Base-by-base conservation (phyloP, 2,113 vertebrate genomes). In the Rhynchomys soricoides region DNA sequence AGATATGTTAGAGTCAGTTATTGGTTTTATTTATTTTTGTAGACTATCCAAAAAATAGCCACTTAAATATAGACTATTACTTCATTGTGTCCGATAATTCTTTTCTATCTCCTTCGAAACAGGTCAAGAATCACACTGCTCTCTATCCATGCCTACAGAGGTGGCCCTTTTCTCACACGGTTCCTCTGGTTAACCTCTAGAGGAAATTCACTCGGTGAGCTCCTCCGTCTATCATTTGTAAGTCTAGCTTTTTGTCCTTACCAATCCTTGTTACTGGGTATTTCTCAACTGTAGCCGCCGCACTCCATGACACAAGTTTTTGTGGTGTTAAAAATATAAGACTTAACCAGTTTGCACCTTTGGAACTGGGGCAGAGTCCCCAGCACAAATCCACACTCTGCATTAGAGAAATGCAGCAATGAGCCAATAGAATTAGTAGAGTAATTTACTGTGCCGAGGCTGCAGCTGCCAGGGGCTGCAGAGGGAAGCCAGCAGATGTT, bases 401-500 rank as follows among this genome's bases (percentile, higher is more conserved):
- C 62, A 77, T 86, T 87, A 96, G 68, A 98, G 90, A 94, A 97
- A 95, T 79, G 90, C 96, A 97, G 86, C 86, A 59, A 90, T 21
- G 71, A 86, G 95, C 90, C 96, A 94, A 85, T 87, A 94, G 95
- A 98, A 98, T 0, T 2, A 96, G 95, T 31, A 89, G 82, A 74
- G 90, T 98, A 98, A 98, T 98, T 98, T 98, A 98, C 97, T 98
- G 93, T 93, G 86, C 34, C 0, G 73, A 52, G 45, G 96, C 96
- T 97, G 97, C 97, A 98, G 96, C 97, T 98, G 97, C 94, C 95
- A 98, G 89, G 94, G 97, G 97, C 93, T 94, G 48, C 89, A 87
- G 95, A 85, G 89, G 94, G 93, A 98, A 97, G 91, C 96, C 85
- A 96, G 97, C 98, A 98, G 98, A 97, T 98, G 97, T 93, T 98